Percentiles rank a stretch among this genome's conserved stretches.
Evolutionary conservation across 2,113 vertebrate species (phyloP).

Genomic region (Rynchops niger): DNA sequence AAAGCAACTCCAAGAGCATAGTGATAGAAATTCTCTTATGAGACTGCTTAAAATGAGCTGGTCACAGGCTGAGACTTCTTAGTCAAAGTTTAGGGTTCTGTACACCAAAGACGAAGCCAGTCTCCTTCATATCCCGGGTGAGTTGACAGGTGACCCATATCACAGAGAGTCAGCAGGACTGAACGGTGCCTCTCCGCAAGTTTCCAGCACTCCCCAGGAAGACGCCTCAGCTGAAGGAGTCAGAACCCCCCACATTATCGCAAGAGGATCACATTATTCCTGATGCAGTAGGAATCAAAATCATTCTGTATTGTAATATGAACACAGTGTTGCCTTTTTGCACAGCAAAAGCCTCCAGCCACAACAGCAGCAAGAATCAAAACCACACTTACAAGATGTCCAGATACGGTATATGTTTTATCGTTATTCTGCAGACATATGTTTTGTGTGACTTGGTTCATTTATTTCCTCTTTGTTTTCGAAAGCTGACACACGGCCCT

Average conservation of each 20-base stretch:
- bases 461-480: slow-evolving; percentile 59
- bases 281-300: neutral
- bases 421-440: slow-evolving; percentile 30
- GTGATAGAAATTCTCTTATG: neutral
- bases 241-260: neutral
- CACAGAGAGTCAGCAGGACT: neutral
- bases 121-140: neutral
- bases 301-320: neutral
- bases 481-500: slow-evolving; percentile 40
- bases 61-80: neutral
- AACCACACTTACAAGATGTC: slow-evolving; percentile 38
- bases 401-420: slow-evolving; percentile 14
- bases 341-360: slow-evolving; percentile 35
- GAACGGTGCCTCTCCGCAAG: neutral
- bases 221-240: neutral
- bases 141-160: accelerated
- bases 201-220: neutral
- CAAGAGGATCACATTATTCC: neutral
- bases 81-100: neutral
- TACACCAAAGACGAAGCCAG: neutral
- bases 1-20: neutral
- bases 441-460: slow-evolving; percentile 50
- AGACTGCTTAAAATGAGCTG: neutral
- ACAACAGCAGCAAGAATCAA: slow-evolving; percentile 58
- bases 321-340: neutral